Base-by-base conservation (phyloP, 2,888 invertebrate genomes). In the Cheilosia scutellata region DNA sequence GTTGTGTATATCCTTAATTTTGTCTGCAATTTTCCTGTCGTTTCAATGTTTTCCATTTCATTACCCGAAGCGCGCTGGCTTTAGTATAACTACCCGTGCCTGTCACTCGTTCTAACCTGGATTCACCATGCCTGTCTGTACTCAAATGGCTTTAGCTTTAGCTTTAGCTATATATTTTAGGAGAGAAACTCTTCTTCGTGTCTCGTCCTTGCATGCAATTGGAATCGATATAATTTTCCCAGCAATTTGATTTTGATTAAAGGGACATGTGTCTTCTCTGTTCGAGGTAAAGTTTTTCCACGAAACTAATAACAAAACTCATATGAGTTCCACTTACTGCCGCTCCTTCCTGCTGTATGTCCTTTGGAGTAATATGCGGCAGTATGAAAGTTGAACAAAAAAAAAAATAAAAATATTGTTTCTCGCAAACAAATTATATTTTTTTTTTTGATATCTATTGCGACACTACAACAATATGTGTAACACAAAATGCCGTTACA, bases 11-110 rank as follows among this genome's bases (percentile, higher is more conserved):
- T 47, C 44, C 47, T 70, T 80, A 76, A 66, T 77, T 65, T 72
- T 55, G 40, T 58, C n/a, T 42, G 76, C 62, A 80, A 63, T 77
- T 71, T 76, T 76, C 72, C 76, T 77, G 86, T 82, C 76, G 68
- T 77, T 72, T 86, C 65, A 77, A 77, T 82, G 68, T 77, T 76
- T 82, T 86, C 82, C 86, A 82, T 86, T 82, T 86, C 86, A 86
- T 86, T 86, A 72, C 58, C 51, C 57, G 42, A 25, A n/a, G 9
- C 27, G 55, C 40, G 25, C 53, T 37, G 11, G 25, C 31, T 74
- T 57, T 57, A 57, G 82, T 82, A 72, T 82, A 72, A 77, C 82
- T 77, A 63, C 62, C 44, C 42, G 86, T 86, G 72, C 72, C 82
- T 86, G 76, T 84, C 80, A 84, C 75, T 84, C 60, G 29, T 13